Percentiles rank a stretch among this genome's conserved stretches.
These are phyloP conservation scores for Basileuterus tristriatus DNA, from an alignment of 2,797 vertebrate genomes.

Conservation along the genomic window DNA sequence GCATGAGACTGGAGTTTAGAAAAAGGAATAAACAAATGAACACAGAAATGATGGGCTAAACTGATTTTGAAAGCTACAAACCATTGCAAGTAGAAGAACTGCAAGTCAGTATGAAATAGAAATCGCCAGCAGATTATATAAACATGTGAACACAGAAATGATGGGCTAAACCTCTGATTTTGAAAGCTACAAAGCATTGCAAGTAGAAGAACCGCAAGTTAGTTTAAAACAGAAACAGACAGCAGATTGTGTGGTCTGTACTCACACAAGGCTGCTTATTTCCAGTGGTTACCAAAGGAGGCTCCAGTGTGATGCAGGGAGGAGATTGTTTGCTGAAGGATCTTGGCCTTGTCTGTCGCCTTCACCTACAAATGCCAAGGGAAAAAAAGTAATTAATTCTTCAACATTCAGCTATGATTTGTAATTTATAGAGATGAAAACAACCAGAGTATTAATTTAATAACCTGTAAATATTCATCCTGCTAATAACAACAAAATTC, in stretches of 20 bases:
- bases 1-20: not conserved
- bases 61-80: too few relatives aligned
- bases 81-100: too few relatives aligned
- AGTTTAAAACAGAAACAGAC: not conserved
- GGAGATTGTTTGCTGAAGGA: not conserved
- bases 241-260: not conserved
- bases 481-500: not conserved
- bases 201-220: too few relatives aligned
- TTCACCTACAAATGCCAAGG: not conserved
- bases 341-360: not conserved
- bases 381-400: not conserved
- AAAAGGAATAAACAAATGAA: not conserved
- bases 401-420: not conserved
- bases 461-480: accelerated
- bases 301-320: accelerated
- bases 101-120: not conserved
- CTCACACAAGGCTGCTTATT: not conserved
- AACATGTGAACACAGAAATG: not conserved
- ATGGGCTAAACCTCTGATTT: too few relatives aligned
- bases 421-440: not conserved
- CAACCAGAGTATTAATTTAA: not conserved
- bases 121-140: not conserved
- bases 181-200: too few relatives aligned
- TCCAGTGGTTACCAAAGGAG: not conserved
- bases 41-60: not conserved